Evolutionary conservation across 1,140 invertebrate species (phyloP).

Genomic region (Melitaea cinxia): DNA sequence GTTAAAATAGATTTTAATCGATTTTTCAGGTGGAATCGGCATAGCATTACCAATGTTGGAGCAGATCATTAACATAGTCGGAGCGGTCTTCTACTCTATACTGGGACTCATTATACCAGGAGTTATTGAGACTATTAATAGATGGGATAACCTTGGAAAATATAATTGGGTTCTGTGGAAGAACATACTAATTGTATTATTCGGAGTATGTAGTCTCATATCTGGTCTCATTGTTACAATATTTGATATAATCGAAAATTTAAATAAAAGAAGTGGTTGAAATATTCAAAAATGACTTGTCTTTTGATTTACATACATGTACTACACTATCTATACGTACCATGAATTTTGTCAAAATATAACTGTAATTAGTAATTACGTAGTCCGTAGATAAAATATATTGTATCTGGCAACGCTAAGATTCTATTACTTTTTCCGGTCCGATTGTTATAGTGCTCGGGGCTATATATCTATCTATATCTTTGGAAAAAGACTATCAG

Average conservation of each 20-base stretch:
- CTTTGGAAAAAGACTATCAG: too few species aligned
- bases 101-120: conserved; percentile 93
- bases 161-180: conserved; percentile 87
- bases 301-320: background rate
- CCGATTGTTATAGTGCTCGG: too few species aligned
- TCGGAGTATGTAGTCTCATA: conserved; percentile 84
- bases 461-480: too few species aligned
- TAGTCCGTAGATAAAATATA: too few species aligned
- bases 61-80: conserved; percentile 94
- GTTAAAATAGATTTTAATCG: background rate
- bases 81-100: conserved; percentile 92
- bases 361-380: too few species aligned
- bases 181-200: conserved; percentile 83
- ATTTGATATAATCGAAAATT: conserved; percentile 55
- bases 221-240: conserved; percentile 81
- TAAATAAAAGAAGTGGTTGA: conserved; percentile 18
- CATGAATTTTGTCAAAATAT: too few species aligned
- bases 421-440: too few species aligned
- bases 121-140: conserved; percentile 88
- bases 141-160: conserved; percentile 84
- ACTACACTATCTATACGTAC: too few species aligned
- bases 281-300: background rate
- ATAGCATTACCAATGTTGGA: conserved; percentile 90
- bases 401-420: too few species aligned
- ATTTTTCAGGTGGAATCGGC: conserved; percentile 86